phyloP scores from a whole-genome alignment of 2,888 invertebrate species.

The Euphydryas editha region DNA sequence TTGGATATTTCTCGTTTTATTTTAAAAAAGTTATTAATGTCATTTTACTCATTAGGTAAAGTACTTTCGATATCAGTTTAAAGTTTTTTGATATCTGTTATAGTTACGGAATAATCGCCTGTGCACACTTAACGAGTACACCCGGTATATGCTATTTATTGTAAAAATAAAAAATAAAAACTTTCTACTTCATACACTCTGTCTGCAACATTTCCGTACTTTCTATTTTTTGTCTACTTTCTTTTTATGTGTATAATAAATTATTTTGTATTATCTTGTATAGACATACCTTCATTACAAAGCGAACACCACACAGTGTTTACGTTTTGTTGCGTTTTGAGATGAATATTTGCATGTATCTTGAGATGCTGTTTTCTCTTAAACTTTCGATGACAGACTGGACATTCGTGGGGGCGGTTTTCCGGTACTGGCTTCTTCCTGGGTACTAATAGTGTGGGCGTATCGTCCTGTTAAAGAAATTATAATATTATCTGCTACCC shows the following conservation, averaged over 20 bases:
- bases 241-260: neutral
- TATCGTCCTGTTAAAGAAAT: neutral
- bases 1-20: no score
- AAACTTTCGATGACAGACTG: conserved; percentile 68
- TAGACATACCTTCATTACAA: conserved; percentile 62
- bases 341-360: conserved; percentile 68
- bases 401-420: conserved; percentile 66
- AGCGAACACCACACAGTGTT: conserved; percentile 65
- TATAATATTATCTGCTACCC: neutral
- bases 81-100: no score
- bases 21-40: no score
- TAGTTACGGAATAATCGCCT: no score
- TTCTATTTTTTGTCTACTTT: neutral
- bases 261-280: no score
- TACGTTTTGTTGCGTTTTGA: conserved; percentile 50
- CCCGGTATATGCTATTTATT: no score
- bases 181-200: no score
- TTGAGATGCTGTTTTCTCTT: conserved; percentile 74
- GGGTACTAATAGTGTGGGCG: conserved; percentile 36
- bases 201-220: no score
- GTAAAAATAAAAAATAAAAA: no score
- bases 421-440: conserved; percentile 26
- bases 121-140: no score
- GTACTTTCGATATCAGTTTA: no score
- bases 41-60: no score